phyloP scores from a whole-genome alignment of 2,888 invertebrate species.

The Thysanoteuthis rhombus region DNA sequence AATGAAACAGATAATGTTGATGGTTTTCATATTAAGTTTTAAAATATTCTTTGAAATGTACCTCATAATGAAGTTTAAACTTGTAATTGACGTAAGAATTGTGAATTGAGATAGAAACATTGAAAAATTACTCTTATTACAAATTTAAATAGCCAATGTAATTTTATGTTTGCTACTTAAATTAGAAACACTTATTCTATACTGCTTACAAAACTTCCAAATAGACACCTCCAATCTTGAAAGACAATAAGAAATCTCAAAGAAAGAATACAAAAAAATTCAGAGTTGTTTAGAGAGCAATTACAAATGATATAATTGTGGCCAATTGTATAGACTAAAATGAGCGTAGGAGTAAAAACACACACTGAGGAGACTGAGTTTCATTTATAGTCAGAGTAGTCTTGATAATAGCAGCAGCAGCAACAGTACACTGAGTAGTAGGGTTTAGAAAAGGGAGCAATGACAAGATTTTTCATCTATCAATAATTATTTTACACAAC shows the following conservation, averaged over 20 bases:
- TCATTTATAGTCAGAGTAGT: constrained; percentile 12
- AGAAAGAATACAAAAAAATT: not conserved
- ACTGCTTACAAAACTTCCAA: not conserved
- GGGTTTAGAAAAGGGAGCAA: constrained; percentile 12
- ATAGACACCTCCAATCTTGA: not conserved
- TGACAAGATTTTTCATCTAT: not conserved
- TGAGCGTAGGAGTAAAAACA: not conserved
- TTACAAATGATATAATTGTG: constrained; percentile 12
- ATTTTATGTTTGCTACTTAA: not conserved
- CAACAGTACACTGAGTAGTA: not conserved
- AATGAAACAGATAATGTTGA: too few relatives aligned
- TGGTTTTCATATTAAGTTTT: too few relatives aligned
- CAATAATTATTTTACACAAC: not conserved
- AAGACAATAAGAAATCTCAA: not conserved
- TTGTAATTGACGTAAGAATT: not conserved
- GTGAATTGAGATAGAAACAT: too few relatives aligned
- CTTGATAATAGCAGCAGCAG: not conserved
- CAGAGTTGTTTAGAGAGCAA: not conserved
- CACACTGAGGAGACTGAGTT: not conserved
- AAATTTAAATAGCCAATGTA: not conserved
- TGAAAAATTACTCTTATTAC: not conserved
- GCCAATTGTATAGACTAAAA: not conserved
- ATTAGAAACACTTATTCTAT: not conserved
- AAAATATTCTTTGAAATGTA: too few relatives aligned
- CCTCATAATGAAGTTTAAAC: not conserved